Evolutionary conservation across 2,113 vertebrate species (phyloP).

Genomic region (Siniperca chuatsi): DNA sequence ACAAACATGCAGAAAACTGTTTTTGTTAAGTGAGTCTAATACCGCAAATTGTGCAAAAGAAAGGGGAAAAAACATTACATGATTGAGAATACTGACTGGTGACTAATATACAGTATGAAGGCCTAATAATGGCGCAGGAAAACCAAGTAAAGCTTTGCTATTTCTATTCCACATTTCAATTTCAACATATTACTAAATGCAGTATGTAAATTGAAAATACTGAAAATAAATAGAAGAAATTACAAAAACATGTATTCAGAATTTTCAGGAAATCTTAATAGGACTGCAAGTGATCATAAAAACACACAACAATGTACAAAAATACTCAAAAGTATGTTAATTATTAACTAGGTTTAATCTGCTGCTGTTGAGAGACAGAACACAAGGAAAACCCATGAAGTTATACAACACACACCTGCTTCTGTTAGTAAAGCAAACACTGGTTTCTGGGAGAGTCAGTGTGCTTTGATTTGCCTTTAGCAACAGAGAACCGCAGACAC

Average conservation of each 20-base stretch:
- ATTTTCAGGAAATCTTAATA: background rate
- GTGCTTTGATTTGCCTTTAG: constrained; percentile 71
- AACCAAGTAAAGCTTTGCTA: background rate
- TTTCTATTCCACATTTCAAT: background rate
- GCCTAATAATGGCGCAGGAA: background rate
- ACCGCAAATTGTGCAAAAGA: background rate
- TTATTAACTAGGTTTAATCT: constrained; percentile 69
- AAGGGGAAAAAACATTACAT: no score
- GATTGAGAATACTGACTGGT: no score
- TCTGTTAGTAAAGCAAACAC: constrained; percentile 75
- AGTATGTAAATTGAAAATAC: background rate
- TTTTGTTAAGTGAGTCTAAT: background rate
- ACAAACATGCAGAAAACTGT: background rate
- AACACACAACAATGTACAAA: constrained; percentile 27
- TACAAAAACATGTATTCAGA: background rate
- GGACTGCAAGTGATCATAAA: background rate
- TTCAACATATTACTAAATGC: background rate
- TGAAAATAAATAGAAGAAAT: background rate
- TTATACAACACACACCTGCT: constrained; percentile 72
- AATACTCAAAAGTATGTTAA: constrained; percentile 46
- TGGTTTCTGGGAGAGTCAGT: constrained; percentile 63
- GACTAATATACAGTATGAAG: background rate
- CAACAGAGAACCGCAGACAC: constrained; percentile 34
- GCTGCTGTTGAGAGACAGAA: constrained; percentile 37
- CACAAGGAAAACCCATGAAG: constrained; percentile 39